phyloP scores from a whole-genome alignment of 2,113 vertebrate species.

The Puffinus mauretanicus region DNA sequence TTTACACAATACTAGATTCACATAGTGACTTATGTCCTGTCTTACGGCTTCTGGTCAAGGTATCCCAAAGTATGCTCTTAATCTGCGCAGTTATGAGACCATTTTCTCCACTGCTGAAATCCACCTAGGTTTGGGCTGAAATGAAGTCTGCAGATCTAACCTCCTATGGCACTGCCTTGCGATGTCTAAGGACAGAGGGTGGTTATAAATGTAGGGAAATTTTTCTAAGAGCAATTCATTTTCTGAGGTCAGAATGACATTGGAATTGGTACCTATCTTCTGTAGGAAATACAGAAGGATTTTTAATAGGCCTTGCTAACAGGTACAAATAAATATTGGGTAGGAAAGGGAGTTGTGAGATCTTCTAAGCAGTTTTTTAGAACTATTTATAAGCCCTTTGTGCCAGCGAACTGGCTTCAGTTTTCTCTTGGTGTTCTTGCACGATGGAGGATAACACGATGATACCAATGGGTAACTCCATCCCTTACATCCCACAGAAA shows the following conservation, averaged over 20 bases:
- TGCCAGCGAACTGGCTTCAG: neutral
- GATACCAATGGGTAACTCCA: neutral
- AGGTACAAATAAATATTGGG: neutral
- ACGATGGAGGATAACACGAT: neutral
- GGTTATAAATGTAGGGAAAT: neutral
- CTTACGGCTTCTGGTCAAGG: neutral
- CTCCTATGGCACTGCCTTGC: too few relatives aligned
- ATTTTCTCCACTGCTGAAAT: neutral
- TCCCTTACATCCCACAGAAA: neutral
- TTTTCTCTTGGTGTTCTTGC: neutral
- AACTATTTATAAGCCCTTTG: neutral
- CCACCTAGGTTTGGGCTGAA: neutral
- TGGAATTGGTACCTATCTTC: neutral
- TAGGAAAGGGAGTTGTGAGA: neutral
- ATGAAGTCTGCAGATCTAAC: neutral
- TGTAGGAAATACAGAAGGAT: neutral
- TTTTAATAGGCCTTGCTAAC: neutral
- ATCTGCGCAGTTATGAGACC: neutral
- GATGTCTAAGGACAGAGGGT: neutral
- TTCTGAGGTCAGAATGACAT: neutral
- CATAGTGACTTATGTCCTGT: neutral
- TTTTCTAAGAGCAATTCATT: neutral
- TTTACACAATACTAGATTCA: neutral
- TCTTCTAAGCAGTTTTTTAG: neutral
- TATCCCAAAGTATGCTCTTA: neutral